Evolutionary conservation across 2,113 vertebrate species (phyloP).

Genomic region (Mohoua ochrocephala): DNA sequence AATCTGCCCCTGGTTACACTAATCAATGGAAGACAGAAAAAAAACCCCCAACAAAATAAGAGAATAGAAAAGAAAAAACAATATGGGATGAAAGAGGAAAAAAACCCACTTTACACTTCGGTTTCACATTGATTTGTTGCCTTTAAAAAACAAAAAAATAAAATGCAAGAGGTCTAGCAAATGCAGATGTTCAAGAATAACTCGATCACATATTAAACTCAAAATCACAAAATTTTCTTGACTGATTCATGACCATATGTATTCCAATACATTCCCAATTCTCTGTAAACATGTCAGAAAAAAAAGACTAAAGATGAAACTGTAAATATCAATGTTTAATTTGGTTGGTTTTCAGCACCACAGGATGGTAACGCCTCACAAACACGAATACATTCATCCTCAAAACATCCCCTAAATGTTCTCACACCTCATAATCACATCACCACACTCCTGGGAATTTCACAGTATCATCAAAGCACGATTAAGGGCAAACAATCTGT

Average conservation of each 20-base stretch:
- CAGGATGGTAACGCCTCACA: neutral
- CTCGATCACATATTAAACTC: neutral
- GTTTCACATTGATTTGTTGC: neutral
- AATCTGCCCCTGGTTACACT: neutral
- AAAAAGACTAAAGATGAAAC: neutral
- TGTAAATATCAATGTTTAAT: neutral
- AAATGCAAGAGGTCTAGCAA: neutral
- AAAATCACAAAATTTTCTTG: neutral
- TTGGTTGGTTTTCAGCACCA: neutral
- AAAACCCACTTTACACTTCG: neutral
- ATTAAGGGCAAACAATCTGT: neutral
- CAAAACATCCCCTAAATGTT: neutral
- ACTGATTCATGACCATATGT: neutral
- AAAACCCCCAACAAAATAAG: neutral
- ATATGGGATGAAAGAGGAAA: neutral
- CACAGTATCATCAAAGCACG: fast-evolving
- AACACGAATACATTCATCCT: neutral
- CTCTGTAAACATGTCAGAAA: neutral
- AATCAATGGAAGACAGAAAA: neutral
- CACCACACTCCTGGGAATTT: neutral
- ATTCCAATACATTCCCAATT: neutral
- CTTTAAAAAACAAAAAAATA: neutral
- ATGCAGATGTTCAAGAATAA: neutral
- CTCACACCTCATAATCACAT: neutral
- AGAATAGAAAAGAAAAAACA: neutral